Conservation (phyloP, 2,888 invertebrate genomes). For the Allolobophora icterica region DNA sequence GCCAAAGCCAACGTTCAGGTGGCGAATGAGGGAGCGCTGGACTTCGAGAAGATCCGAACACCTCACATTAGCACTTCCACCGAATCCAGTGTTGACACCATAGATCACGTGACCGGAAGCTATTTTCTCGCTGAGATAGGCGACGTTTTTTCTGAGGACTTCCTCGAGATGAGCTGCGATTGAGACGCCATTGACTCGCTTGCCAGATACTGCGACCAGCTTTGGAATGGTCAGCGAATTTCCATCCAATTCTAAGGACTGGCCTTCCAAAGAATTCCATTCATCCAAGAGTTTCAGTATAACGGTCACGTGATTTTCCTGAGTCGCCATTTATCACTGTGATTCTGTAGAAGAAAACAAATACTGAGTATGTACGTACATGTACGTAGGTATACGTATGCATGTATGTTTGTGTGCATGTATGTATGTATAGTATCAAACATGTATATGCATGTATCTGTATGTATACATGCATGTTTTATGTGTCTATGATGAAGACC, state of each 20-base stretch:
- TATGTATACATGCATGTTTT: too few species aligned
- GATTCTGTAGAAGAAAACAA: not conserved
- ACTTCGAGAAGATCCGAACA: constrained; percentile 40
- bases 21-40: constrained; percentile 45
- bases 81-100: constrained; percentile 51
- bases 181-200: not conserved
- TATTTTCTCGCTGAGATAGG: constrained; percentile 42
- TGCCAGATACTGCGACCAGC: constrained; percentile 30
- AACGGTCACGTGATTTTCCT: not conserved
- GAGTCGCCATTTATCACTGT: not conserved
- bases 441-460: too few species aligned
- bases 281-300: not conserved
- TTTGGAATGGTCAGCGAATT: constrained; percentile 30
- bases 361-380: too few species aligned
- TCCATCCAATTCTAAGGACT: constrained; percentile 29
- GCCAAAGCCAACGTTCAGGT: constrained; percentile 47
- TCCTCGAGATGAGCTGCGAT: constrained; percentile 18
- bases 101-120: constrained; percentile 46
- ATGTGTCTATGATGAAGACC: too few species aligned
- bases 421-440: too few species aligned
- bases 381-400: not conserved
- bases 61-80: constrained; percentile 50
- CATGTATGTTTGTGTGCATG: not conserved
- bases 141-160: constrained; percentile 39
- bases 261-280: not conserved